Evolutionary conservation across 1,140 invertebrate species (phyloP).

Genomic region (Ostrea denselamellosa): DNA sequence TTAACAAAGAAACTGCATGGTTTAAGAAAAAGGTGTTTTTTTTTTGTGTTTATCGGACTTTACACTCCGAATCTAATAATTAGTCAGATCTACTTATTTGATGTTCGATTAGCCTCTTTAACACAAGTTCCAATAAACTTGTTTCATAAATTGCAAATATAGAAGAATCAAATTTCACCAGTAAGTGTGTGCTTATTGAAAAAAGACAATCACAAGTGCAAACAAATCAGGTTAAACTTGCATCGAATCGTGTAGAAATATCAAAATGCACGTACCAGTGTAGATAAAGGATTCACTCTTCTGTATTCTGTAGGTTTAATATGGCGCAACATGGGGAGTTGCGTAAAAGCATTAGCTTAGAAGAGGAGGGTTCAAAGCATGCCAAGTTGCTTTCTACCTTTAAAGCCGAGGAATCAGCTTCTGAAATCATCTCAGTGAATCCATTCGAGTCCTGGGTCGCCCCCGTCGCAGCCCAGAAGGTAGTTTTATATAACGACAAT

Average conservation of each 20-base stretch:
- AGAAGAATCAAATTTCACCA: conserved; percentile 8
- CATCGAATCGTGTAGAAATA: neutral
- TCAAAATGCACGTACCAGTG: neutral
- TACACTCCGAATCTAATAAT: neutral
- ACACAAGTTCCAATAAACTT: neutral
- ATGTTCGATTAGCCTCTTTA: conserved; percentile 22
- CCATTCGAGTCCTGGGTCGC: conserved; percentile 29
- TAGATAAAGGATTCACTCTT: neutral
- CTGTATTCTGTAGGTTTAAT: neutral
- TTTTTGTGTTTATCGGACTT: no score
- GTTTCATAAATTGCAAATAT: neutral
- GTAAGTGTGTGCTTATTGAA: neutral
- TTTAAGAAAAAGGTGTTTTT: no score
- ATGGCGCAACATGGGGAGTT: neutral
- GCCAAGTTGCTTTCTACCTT: conserved; percentile 9
- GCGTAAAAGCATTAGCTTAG: neutral
- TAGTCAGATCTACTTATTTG: neutral
- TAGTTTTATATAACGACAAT: conserved; percentile 23
- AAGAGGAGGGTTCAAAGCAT: neutral
- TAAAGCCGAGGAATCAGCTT: neutral
- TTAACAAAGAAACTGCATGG: no score
- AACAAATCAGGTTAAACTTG: neutral
- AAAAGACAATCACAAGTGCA: conserved; percentile 16
- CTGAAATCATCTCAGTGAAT: conserved; percentile 23
- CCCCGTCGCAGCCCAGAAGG: neutral